A percentile compares a stretch with the other conserved stretches of the same genome.
Evolutionary conservation across 2,113 vertebrate species (phyloP).

Genomic region (Thinocorus orbignyianus): DNA sequence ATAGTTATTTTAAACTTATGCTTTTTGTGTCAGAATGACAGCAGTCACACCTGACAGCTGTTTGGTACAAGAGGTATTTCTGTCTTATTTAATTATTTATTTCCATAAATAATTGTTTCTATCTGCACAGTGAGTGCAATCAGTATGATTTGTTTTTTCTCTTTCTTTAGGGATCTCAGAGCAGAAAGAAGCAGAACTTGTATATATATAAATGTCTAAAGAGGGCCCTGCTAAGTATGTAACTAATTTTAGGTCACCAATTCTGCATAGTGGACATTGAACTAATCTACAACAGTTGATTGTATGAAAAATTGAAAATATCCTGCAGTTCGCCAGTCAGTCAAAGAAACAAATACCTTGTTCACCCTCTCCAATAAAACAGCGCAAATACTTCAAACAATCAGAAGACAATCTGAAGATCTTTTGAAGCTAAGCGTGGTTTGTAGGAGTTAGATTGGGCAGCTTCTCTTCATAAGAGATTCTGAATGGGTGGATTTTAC

Average conservation of each 20-base stretch:
- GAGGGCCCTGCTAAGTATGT: not conserved
- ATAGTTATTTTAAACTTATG: not conserved
- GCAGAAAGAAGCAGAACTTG: not conserved
- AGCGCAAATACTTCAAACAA: not conserved
- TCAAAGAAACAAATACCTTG: not conserved
- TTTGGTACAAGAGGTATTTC: not conserved
- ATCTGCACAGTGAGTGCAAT: not conserved
- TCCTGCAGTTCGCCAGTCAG: not conserved
- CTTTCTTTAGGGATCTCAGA: not conserved
- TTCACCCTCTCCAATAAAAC: not conserved
- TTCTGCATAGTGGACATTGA: not conserved
- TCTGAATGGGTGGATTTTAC: slow-evolving; percentile 8
- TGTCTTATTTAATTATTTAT: not conserved
- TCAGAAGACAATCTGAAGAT: slow-evolving; percentile 19
- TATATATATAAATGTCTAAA: not conserved
- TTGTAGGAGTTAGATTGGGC: slow-evolving; percentile 1
- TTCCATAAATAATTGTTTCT: slow-evolving; percentile 9
- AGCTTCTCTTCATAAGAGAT: not conserved
- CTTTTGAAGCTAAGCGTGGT: not conserved
- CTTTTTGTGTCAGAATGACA: not conserved
- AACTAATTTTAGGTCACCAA: not conserved
- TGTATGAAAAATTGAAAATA: not conserved
- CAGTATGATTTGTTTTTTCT: not conserved
- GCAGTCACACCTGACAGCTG: not conserved
- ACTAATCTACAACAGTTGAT: not conserved